These are phyloP conservation scores for Anthopleura xanthogrammica DNA, from an alignment of 92 coral and sea anemone genomes.

Conservation along the genomic window DNA sequence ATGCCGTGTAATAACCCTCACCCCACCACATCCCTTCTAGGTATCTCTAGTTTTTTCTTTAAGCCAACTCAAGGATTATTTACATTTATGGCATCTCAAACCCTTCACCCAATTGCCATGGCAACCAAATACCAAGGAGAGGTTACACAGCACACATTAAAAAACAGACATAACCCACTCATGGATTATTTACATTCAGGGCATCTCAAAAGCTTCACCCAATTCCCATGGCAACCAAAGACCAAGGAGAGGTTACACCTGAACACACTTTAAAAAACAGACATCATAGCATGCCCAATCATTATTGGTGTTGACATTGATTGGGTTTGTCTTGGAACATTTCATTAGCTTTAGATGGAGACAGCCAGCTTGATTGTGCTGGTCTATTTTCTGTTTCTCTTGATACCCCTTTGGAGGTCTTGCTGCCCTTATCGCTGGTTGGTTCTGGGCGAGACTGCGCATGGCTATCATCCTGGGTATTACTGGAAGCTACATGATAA, in stretches of 20 bases:
- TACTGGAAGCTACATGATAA: constrained; percentile 10
- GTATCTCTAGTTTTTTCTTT: too few relatives aligned
- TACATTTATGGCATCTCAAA: too few relatives aligned
- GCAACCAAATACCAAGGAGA: too few relatives aligned
- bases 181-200: too few relatives aligned
- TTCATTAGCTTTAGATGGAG: constrained; percentile 43
- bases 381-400: constrained; percentile 26
- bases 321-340: constrained; percentile 48
- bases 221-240: neutral
- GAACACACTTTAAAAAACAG: neutral
- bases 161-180: too few relatives aligned
- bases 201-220: too few relatives aligned
- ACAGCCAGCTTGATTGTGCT: constrained; percentile 39
- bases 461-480: constrained; percentile 14
- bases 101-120: too few relatives aligned
- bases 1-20: too few relatives aligned
- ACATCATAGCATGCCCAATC: neutral
- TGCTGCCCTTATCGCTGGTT: neutral
- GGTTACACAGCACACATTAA: too few relatives aligned
- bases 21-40: too few relatives aligned
- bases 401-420: neutral
- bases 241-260: neutral
- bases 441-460: neutral
- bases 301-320: constrained; percentile 30
- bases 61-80: too few relatives aligned